Base-by-base conservation (phyloP, 2,888 invertebrate genomes). In the Drosophila ustulata region DNA sequence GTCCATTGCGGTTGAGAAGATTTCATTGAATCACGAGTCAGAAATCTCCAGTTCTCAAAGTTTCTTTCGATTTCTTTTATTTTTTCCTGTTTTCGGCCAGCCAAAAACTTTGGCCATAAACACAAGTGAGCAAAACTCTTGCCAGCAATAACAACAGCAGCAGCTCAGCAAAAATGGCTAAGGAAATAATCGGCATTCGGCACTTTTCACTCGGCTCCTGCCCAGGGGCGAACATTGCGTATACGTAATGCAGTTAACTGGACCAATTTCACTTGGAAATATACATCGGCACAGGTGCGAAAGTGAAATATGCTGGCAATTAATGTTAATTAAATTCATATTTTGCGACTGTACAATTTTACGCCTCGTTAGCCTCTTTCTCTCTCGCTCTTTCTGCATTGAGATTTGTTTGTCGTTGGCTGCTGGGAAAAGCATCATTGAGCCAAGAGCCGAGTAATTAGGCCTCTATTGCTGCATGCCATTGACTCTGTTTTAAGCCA, bases 311-410 rank as follows among this genome's bases (percentile, higher is more conserved):
- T 76, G 69, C 61, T 66, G 58, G 75, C 81, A 89, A 87, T 90
- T 88, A 90, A 78, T 82, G 89, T 84, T 90, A 90, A 90, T 90
- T 87, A 90, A 90, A 89, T 84, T 88, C 84, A 90, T 83, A 88
- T 86, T 86, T 85, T 72, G 8, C 75, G 63, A 73, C 64, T 57
- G 43, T 43, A 57, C 69, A 62, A 75, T 56, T 67, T 68, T 49
- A 55, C 79, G 52, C 66, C 57, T 25, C 28, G 11, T 49, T 25
- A 1, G 1, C 25, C 43, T 4, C 11, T 30, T 0, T 3, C 4
- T 3, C 9, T 13, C 34, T 18, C 2, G 2, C 34, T 5, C n/a
- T 1, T 18, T 18, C 13, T 11, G 30, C 7, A 30, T 43, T 30
- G 18, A n/a, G 11, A 13, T 4, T 4, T 37, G 30, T 32, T 56